A percentile compares a stretch with the other conserved stretches of the same genome.
phyloP scores from a whole-genome alignment of 2,888 invertebrate genomes.

The Polyommatus iphigenia region DNA sequence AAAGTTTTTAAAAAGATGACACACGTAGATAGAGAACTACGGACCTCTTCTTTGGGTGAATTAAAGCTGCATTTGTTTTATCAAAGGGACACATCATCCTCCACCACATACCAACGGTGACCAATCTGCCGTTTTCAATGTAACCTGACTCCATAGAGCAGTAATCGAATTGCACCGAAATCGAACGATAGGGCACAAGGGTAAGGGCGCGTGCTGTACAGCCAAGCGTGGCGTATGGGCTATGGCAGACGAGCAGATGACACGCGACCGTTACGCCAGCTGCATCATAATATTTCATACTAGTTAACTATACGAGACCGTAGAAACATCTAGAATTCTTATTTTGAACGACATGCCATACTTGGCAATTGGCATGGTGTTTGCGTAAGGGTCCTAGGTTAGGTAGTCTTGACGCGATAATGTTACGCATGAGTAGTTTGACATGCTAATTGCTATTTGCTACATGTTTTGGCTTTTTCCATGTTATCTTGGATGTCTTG shows the following conservation, averaged over 20 bases:
- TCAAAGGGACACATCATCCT: too few relatives aligned
- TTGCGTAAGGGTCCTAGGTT: neutral
- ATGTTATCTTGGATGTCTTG: neutral
- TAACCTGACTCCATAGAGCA: neutral
- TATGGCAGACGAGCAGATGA: slow-evolving; percentile 71
- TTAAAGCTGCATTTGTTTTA: too few relatives aligned
- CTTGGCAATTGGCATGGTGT: neutral
- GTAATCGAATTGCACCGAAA: neutral
- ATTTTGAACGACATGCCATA: neutral
- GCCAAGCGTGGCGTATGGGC: slow-evolving; percentile 66
- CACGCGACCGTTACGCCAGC: slow-evolving; percentile 79
- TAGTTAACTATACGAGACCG: slow-evolving; percentile 24
- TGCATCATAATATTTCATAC: slow-evolving; percentile 50
- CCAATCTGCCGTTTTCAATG: neutral
- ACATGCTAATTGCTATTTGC: neutral
- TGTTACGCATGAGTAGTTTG: neutral
- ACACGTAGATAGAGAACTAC: too few relatives aligned
- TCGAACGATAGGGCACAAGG: slow-evolving; percentile 26
- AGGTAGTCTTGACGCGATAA: neutral
- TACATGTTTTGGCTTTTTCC: neutral
- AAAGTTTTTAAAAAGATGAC: neutral
- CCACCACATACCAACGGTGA: neutral
- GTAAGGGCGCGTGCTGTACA: slow-evolving; percentile 59
- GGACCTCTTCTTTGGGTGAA: too few relatives aligned
- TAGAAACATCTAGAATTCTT: slow-evolving; percentile 8